phyloP scores from a whole-genome alignment of 1,140 invertebrate genomes.

The Yoshiicerus persimilis region DNA sequence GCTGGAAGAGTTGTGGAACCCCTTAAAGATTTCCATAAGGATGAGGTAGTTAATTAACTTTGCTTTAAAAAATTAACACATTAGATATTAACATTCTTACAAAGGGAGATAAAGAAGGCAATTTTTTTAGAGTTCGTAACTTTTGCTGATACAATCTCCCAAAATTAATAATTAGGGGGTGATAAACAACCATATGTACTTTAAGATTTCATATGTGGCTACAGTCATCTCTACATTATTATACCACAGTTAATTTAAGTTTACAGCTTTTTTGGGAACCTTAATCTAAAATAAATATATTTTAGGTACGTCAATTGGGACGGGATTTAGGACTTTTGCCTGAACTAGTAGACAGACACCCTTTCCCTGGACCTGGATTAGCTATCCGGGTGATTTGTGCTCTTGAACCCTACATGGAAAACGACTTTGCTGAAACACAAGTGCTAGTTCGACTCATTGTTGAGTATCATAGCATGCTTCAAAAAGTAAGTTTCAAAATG shows the following conservation, averaged over 20 bases:
- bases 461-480: slow-evolving; percentile 86
- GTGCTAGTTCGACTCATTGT: slow-evolving; percentile 91
- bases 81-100: not conserved
- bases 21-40: slow-evolving; percentile 97
- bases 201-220: slow-evolving; percentile 13
- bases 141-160: slow-evolving; percentile 44
- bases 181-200: slow-evolving; percentile 8
- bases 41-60: slow-evolving; percentile 74
- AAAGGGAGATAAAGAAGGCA: slow-evolving; percentile 32
- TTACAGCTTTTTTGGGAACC: not conserved
- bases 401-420: slow-evolving; percentile 92
- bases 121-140: not conserved
- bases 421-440: slow-evolving; percentile 88
- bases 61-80: not conserved
- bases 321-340: slow-evolving; percentile 83
- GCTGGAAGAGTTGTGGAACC: slow-evolving; percentile 93
- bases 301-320: slow-evolving; percentile 67
- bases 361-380: slow-evolving; percentile 93
- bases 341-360: slow-evolving; percentile 88
- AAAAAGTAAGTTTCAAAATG: slow-evolving; percentile 63
- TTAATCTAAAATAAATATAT: not conserved
- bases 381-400: slow-evolving; percentile 95
- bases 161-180: slow-evolving; percentile 22
- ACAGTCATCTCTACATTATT: slow-evolving; percentile 27
- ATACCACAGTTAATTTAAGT: slow-evolving; percentile 34